A percentile compares a stretch with the other conserved stretches of the same genome.
Evolutionary conservation across 2,113 vertebrate species (phyloP).

Genomic region (Peucedramus taeniatus): DNA sequence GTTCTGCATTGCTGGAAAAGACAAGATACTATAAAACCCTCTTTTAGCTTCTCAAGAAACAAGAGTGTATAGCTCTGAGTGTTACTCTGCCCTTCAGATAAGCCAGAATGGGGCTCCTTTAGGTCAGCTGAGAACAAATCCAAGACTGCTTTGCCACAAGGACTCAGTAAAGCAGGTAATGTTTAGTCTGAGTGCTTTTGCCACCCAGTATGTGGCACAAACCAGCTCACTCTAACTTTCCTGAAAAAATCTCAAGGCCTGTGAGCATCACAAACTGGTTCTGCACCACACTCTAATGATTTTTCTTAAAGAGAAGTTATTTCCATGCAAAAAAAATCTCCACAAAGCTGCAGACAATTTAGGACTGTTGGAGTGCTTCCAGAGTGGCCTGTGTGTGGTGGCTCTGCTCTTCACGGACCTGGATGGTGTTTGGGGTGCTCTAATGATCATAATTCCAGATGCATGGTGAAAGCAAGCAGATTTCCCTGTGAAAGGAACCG

Average conservation of each 20-base stretch:
- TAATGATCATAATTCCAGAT: background rate
- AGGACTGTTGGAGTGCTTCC: background rate
- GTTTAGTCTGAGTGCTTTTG: background rate
- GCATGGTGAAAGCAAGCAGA: background rate
- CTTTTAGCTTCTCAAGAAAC: background rate
- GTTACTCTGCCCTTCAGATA: background rate
- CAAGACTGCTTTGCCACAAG: background rate
- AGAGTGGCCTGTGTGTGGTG: background rate
- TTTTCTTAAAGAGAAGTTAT: background rate
- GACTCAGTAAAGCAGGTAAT: background rate
- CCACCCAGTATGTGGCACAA: background rate
- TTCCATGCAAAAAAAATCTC: background rate
- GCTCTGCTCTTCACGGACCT: background rate
- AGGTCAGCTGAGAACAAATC: background rate
- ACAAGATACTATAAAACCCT: background rate
- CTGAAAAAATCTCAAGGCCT: background rate
- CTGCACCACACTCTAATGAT: background rate
- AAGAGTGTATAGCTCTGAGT: background rate
- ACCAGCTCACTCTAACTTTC: background rate
- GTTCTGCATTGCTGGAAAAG: background rate
- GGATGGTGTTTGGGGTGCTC: background rate
- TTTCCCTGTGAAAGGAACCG: rapidly evolving
- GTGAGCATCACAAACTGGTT: background rate
- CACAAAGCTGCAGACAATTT: background rate
- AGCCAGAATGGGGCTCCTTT: background rate